Base-by-base conservation (phyloP, 2,888 invertebrate genomes). In the Diabrotica balteata region DNA sequence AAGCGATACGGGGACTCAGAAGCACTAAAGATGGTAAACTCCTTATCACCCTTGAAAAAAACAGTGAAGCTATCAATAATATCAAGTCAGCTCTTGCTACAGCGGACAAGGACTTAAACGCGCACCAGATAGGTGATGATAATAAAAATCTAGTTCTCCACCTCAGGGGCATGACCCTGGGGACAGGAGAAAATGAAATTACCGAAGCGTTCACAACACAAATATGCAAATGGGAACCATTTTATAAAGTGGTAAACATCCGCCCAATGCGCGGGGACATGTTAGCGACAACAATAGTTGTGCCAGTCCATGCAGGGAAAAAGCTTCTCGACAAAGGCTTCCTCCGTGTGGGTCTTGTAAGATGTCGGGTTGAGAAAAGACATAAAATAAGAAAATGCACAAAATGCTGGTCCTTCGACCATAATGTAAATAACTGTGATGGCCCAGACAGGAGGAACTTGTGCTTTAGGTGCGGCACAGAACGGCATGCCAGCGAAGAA, bases 381-480 rank as follows among this genome's bases (percentile, higher is more conserved):
- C 43, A 50, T 7, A 51, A 50, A 2, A 8, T 62, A 7, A 8
- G 7, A 3, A 53, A n/a, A 47, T 53, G 62, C 11, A 4, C 6
- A 4, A 67, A 51, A 58, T 67, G 67, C 42, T 67, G 67, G 67
- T 3, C 49, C 9, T 58, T 62, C 55, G 60, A 61, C 47, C 66
- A 66, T 55, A 8, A 46, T 7, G 9, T 45, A 8, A 46, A 32
- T 10, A 6, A 53, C 1, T 66, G 66, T 43, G 47, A 42, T 1
- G 60, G 61, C 8, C 60, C 54, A 42, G 66, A 66, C 10, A 53
- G 61, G 17, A 47, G 22, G 7, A 11, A 47, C 2, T 8, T n/a
- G 8, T 66, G 66, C 51, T 61, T 11, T 22, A 60, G 45, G n/a
- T 66, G 66, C 11, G 66, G 66, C 9, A 9, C 22, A 11, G 9